Evolutionary conservation across 2,888 invertebrate species (phyloP).

Genomic region (Hyalella azteca): DNA sequence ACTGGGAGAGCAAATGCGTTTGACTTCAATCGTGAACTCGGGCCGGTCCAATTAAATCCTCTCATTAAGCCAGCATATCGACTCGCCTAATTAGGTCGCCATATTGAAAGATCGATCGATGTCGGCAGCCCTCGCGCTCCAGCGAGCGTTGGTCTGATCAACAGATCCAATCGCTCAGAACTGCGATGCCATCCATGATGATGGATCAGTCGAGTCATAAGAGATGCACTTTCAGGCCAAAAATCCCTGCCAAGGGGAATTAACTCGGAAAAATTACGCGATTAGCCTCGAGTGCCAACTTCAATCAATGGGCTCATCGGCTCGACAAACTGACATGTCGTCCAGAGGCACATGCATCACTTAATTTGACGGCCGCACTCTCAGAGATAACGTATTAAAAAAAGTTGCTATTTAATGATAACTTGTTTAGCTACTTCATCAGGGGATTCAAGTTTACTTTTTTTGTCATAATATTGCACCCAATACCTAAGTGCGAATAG

Average conservation of each 20-base stretch:
- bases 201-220: slow-evolving; percentile 15
- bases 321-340: too few species aligned
- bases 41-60: slow-evolving; percentile 28
- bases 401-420: too few species aligned
- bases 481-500: too few species aligned
- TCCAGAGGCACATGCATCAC: too few species aligned
- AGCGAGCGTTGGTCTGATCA: not conserved
- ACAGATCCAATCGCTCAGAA: not conserved
- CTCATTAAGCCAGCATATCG: slow-evolving; percentile 29
- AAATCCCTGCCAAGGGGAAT: slow-evolving; percentile 17
- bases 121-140: not conserved
- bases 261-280: not conserved
- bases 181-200: not conserved
- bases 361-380: too few species aligned
- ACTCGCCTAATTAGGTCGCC: slow-evolving; percentile 32
- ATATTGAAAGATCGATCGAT: slow-evolving; percentile 17
- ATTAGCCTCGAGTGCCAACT: not conserved
- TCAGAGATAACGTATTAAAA: too few species aligned
- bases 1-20: slow-evolving; percentile 21
- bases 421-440: too few species aligned
- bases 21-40: slow-evolving; percentile 30
- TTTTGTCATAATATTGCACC: too few species aligned
- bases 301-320: too few species aligned
- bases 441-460: too few species aligned
- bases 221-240: not conserved